A percentile compares a stretch with the other conserved stretches of the same genome.
Conservation (phyloP, 2,797 vertebrate genomes). For the Acipenser transmontanus region DNA sequence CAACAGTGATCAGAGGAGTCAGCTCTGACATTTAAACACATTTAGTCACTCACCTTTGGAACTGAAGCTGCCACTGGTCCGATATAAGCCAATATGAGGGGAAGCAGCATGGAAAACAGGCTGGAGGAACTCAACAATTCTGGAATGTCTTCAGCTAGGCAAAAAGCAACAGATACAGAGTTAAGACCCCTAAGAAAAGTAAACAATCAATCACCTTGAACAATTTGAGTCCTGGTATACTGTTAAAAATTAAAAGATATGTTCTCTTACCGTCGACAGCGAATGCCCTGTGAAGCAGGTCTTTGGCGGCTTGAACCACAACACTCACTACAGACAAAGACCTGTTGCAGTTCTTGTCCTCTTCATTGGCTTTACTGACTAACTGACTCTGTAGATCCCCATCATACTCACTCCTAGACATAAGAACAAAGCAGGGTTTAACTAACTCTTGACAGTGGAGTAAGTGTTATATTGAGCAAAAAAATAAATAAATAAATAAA, state of each 20-base stretch:
- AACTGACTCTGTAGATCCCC: conserved; percentile 95
- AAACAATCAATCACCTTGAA: background rate
- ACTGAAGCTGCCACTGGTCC: conserved; percentile 94
- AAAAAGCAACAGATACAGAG: conserved; percentile 10
- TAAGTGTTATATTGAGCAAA: background rate
- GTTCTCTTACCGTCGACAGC: conserved; percentile 87
- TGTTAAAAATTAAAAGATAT: background rate
- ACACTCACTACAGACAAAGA: conserved; percentile 93
- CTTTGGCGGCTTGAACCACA: conserved; percentile 90
- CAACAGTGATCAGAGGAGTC: too few species aligned
- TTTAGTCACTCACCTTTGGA: conserved; percentile 72
- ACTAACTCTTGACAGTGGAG: background rate
- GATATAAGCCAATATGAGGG: conserved; percentile 94
- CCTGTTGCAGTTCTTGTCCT: conserved; percentile 96
- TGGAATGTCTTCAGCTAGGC: conserved; percentile 91
- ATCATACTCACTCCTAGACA: conserved; percentile 88
- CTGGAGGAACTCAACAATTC: conserved; percentile 96
- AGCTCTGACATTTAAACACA: too few species aligned
- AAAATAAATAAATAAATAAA: too few species aligned
- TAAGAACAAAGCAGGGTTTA: conserved; percentile 15
- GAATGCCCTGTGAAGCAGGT: conserved; percentile 92
- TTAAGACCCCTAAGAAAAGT: background rate
- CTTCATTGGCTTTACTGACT: conserved; percentile 95
- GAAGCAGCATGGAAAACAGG: conserved; percentile 96
- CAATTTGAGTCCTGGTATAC: background rate